These are phyloP conservation scores for Ara ararauna DNA, from an alignment of 2,797 vertebrate genomes.

Conservation along the genomic window DNA sequence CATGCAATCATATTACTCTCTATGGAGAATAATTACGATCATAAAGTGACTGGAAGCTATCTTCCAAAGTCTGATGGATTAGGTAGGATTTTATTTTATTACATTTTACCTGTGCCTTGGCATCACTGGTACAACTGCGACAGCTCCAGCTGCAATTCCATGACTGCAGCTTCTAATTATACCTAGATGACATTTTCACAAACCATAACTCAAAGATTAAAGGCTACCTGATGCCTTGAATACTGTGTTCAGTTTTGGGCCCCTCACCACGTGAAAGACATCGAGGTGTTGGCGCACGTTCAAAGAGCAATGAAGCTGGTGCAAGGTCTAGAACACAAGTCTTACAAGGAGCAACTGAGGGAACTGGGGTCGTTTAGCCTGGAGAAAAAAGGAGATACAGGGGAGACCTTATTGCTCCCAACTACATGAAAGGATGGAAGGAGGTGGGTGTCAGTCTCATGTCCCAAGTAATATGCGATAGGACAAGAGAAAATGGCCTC, in stretches of 20 bases:
- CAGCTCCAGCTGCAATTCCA: background rate
- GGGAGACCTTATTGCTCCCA: background rate
- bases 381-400: background rate
- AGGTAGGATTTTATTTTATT: background rate
- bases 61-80: background rate
- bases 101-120: too few species aligned
- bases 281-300: background rate
- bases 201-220: background rate
- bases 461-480: background rate
- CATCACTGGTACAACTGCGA: background rate
- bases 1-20: background rate
- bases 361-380: background rate
- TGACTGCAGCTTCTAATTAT: background rate
- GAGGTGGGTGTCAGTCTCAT: background rate
- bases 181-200: background rate
- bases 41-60: background rate
- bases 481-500: background rate
- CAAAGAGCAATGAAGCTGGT: too few species aligned
- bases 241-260: background rate
- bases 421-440: accelerated
- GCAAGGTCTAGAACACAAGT: background rate
- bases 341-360: background rate
- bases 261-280: background rate
- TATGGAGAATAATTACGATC: background rate
- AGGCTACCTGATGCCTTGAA: background rate